Percentiles rank a stretch among this genome's conserved stretches.
phyloP scores from a whole-genome alignment of 2,113 vertebrate genomes.

The Chionis minor region DNA sequence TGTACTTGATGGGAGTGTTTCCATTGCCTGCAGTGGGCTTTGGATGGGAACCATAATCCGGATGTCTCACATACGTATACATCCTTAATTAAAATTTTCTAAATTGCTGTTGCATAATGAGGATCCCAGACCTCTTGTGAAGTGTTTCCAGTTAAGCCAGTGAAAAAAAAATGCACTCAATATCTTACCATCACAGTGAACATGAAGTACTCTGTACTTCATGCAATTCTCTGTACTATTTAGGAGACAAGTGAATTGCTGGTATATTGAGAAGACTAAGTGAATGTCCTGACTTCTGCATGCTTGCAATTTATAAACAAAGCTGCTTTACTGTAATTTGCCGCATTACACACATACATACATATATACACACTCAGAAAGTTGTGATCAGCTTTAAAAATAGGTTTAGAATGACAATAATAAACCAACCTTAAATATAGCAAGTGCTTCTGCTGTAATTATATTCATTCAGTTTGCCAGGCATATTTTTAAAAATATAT shows the following conservation, averaged over 20 bases:
- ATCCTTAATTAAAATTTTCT: slow-evolving; percentile 40
- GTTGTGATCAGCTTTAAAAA: slow-evolving; percentile 12
- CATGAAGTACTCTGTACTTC: background rate
- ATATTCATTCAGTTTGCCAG: background rate
- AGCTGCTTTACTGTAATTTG: background rate
- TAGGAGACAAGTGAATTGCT: background rate
- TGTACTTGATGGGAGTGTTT: background rate
- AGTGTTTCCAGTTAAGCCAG: slow-evolving; percentile 27
- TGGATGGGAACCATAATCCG: slow-evolving; percentile 27
- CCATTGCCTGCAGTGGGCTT: slow-evolving; percentile 31
- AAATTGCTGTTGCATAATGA: slow-evolving; percentile 50
- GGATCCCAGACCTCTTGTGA: slow-evolving; percentile 22
- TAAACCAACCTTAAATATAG: background rate
- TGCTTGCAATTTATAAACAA: background rate
- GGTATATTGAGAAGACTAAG: background rate
- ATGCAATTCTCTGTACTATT: background rate
- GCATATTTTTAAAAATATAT: background rate
- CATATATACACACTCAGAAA: background rate
- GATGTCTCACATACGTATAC: background rate
- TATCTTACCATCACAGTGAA: background rate
- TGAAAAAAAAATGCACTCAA: background rate
- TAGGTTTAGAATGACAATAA: background rate
- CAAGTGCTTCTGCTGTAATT: background rate
- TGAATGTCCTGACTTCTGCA: background rate
- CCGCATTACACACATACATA: background rate